These are phyloP conservation scores for Lamproptera curius DNA, from an alignment of 2,888 invertebrate genomes.

Conservation along the genomic window DNA sequence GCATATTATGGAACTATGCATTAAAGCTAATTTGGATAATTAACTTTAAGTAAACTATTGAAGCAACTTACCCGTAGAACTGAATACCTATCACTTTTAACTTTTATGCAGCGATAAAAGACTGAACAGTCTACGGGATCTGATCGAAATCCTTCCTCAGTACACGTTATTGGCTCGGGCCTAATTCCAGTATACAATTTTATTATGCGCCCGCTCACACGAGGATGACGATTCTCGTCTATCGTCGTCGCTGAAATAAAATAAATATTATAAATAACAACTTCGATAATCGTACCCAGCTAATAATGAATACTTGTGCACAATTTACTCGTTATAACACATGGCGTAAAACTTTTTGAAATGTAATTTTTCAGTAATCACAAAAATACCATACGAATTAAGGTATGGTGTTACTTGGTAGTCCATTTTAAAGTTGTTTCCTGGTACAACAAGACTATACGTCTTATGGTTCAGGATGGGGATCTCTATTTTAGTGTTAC, in stretches of 20 bases:
- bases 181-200: slow-evolving; percentile 56
- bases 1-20: too few relatives aligned
- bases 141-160: slow-evolving; percentile 83
- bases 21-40: too few relatives aligned
- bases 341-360: too few relatives aligned
- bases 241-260: neutral
- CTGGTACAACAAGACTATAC: too few relatives aligned
- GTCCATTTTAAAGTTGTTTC: too few relatives aligned
- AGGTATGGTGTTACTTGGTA: too few relatives aligned
- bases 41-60: neutral
- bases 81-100: slow-evolving; percentile 73
- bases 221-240: slow-evolving; percentile 24
- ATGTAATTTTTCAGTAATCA: too few relatives aligned
- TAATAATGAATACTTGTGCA: neutral
- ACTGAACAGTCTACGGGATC: slow-evolving; percentile 84
- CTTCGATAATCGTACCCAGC: neutral
- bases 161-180: slow-evolving; percentile 74
- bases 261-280: neutral
- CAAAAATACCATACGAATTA: too few relatives aligned
- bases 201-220: slow-evolving; percentile 47
- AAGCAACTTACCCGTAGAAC: slow-evolving; percentile 69
- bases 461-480: too few relatives aligned
- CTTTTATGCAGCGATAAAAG: slow-evolving; percentile 86
- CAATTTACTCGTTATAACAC: neutral
- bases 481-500: too few relatives aligned